Evolutionary conservation across 2,113 vertebrate species (phyloP).

Genomic region (Taxidea taxus): DNA sequence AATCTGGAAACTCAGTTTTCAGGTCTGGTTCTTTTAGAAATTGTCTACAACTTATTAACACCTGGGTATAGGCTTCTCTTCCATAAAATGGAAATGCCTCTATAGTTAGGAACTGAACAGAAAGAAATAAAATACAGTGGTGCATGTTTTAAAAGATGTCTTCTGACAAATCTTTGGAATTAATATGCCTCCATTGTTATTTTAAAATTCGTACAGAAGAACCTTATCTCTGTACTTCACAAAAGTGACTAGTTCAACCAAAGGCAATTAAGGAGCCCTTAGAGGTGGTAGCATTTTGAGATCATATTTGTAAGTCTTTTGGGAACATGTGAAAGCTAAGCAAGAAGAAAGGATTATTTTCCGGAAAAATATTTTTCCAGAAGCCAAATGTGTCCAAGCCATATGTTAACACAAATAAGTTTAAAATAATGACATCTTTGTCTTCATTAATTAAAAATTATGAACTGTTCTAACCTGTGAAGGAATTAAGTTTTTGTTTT

Average conservation of each 20-base stretch:
- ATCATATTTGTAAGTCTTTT: background rate
- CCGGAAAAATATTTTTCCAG: no score
- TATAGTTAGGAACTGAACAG: background rate
- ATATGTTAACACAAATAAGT: conserved; percentile 9
- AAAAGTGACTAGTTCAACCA: background rate
- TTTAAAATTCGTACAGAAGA: background rate
- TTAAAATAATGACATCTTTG: background rate
- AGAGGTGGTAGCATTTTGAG: background rate
- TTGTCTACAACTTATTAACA: background rate
- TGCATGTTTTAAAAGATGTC: background rate
- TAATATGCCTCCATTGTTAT: background rate
- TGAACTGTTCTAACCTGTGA: background rate
- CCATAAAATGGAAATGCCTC: background rate
- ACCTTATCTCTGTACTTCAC: background rate
- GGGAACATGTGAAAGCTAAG: background rate
- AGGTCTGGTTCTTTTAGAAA: background rate
- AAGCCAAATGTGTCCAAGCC: no score
- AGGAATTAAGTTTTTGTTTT: conserved; percentile 6
- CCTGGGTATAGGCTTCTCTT: background rate
- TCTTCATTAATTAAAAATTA: background rate
- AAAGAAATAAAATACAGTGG: background rate
- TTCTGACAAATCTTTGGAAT: conserved; percentile 13
- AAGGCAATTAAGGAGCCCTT: background rate
- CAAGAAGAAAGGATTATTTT: background rate
- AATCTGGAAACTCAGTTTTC: conserved; percentile 15